phyloP scores from a whole-genome alignment of 1,140 invertebrate genomes.

The Philaenus spumarius region DNA sequence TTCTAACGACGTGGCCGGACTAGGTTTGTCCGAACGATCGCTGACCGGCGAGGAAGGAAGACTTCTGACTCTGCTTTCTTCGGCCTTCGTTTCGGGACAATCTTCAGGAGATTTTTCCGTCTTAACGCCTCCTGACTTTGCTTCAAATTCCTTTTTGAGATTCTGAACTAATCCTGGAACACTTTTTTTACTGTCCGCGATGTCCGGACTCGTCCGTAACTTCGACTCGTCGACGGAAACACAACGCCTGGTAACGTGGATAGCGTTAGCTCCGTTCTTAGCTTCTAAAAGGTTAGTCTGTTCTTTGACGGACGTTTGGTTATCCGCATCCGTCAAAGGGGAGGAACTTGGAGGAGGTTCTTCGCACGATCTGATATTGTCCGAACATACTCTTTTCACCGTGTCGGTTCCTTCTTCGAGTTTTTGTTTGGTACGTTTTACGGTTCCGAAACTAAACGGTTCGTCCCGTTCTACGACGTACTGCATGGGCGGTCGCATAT shows the following conservation, averaged over 20 bases:
- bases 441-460: slow-evolving; percentile 56
- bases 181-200: slow-evolving; percentile 11
- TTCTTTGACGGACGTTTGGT: slow-evolving; percentile 46
- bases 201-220: neutral
- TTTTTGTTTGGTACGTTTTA: slow-evolving; percentile 64
- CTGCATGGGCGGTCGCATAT: slow-evolving; percentile 40
- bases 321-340: neutral
- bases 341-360: neutral
- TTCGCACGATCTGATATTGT: slow-evolving; percentile 7
- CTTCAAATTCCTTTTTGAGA: slow-evolving; percentile 79
- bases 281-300: slow-evolving; percentile 52
- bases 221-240: slow-evolving; percentile 22
- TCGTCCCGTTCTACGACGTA: slow-evolving; percentile 52
- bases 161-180: slow-evolving; percentile 63
- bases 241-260: slow-evolving; percentile 16
- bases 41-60: slow-evolving; percentile 53
- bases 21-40: slow-evolving; percentile 38
- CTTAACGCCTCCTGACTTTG: slow-evolving; percentile 47
- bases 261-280: neutral
- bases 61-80: slow-evolving; percentile 37
- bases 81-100: slow-evolving; percentile 10
- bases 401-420: slow-evolving; percentile 52
- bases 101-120: slow-evolving; percentile 2
- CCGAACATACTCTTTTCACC: slow-evolving; percentile 26
- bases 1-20: slow-evolving; percentile 41